A percentile compares a stretch with the other conserved stretches of the same genome.
Conservation (phyloP, 2,797 vertebrate species). For the Notolepis coatsorum region DNA sequence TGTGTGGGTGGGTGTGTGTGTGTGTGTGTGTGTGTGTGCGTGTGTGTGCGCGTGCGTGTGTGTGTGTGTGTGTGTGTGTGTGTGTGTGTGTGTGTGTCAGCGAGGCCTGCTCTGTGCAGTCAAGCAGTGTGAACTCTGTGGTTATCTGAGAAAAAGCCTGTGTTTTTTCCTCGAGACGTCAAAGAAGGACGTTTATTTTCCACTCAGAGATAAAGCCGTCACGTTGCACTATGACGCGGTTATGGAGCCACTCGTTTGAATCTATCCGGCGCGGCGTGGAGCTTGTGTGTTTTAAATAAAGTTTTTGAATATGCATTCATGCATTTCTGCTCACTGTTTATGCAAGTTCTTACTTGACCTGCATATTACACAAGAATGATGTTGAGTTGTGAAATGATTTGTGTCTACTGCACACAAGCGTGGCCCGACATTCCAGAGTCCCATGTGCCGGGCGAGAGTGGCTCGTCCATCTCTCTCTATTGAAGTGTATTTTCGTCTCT, state of each 20-base stretch:
- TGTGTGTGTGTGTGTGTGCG: background rate
- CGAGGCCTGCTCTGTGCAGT: conserved; percentile 10
- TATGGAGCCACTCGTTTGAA: too few relatives aligned
- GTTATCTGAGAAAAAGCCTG: conserved; percentile 66
- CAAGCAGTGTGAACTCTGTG: conserved; percentile 59
- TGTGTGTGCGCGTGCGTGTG: background rate
- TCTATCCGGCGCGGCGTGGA: too few relatives aligned
- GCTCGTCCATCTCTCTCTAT: conserved; percentile 41
- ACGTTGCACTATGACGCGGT: too few relatives aligned
- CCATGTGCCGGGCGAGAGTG: background rate
- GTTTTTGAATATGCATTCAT: too few relatives aligned
- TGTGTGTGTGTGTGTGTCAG: background rate
- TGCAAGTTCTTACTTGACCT: conserved; percentile 36
- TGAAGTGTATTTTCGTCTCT: conserved; percentile 29
- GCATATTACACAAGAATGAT: conserved; percentile 40
- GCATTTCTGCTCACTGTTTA: conserved; percentile 15
- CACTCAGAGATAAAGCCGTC: background rate
- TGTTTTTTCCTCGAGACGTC: conserved; percentile 70
- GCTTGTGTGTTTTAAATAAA: too few relatives aligned
- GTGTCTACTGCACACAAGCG: conserved; percentile 59
- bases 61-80: background rate
- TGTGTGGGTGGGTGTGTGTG: background rate
- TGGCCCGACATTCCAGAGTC: conserved; percentile 50
- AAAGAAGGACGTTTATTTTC: conserved; percentile 46
- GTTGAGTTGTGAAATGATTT: conserved; percentile 53